A percentile compares a stretch with the other conserved stretches of the same genome.
These are phyloP conservation scores for Momotus momota DNA, from an alignment of 2,797 vertebrate genomes.

Conservation along the genomic window DNA sequence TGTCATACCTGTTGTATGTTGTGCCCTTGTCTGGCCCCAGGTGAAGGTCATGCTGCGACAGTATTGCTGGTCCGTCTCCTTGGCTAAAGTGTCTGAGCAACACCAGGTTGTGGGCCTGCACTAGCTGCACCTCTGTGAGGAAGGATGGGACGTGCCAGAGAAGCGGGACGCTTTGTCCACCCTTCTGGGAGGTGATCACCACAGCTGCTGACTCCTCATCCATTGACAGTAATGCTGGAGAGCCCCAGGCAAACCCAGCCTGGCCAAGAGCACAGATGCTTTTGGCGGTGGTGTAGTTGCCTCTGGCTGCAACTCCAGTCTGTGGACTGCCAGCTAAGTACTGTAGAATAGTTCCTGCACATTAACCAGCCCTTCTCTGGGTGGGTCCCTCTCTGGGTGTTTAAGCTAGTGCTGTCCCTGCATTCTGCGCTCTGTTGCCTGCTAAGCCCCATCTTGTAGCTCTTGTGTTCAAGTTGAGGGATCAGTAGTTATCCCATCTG, in stretches of 20 bases:
- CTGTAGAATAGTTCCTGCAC: neutral
- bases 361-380: neutral
- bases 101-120: neutral
- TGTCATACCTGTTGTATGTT: neutral
- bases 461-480: neutral
- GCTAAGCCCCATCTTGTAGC: neutral
- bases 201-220: neutral
- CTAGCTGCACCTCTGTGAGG: neutral
- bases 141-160: neutral
- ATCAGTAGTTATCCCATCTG: neutral
- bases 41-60: neutral
- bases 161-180: neutral
- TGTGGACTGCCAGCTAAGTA: neutral
- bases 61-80: neutral
- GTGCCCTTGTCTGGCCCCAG: neutral
- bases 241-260: neutral
- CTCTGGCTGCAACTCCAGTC: neutral
- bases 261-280: neutral
- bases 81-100: neutral
- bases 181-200: neutral
- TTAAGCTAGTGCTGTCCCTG: neutral
- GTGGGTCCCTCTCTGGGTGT: neutral
- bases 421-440: neutral
- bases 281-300: fast-evolving
- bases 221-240: neutral